These are phyloP conservation scores for Biston betularia DNA, from an alignment of 2,888 invertebrate species.

Conservation along the genomic window DNA sequence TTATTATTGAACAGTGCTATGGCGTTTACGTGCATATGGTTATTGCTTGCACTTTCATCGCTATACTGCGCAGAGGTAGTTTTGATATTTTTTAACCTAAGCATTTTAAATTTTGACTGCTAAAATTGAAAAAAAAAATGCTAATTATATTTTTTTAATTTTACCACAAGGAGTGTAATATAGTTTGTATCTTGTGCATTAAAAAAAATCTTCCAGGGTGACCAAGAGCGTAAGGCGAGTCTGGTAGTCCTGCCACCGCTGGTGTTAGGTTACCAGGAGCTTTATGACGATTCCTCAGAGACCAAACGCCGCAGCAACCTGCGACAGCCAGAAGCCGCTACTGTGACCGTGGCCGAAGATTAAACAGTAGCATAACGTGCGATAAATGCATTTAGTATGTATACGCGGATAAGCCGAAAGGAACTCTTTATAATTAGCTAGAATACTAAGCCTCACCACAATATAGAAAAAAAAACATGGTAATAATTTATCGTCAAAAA, in stretches of 20 bases:
- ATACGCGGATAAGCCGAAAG: no score
- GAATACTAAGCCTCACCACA: no score
- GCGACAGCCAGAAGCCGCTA: not conserved
- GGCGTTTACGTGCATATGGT: conserved; percentile 2
- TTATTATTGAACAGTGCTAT: conserved; percentile 29
- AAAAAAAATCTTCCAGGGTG: conserved; percentile 44
- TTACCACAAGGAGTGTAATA: no score
- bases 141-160: no score
- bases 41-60: conserved; percentile 24
- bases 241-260: conserved; percentile 71
- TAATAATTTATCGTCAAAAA: no score
- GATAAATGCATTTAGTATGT: no score
- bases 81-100: not conserved
- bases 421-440: no score
- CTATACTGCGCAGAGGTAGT: conserved; percentile 14
- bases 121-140: not conserved
- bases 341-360: not conserved
- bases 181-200: no score
- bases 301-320: conserved; percentile 6
- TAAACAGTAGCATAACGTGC: no score
- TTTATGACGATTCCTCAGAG: conserved; percentile 51
- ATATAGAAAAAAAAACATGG: no score
- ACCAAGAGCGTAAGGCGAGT: conserved; percentile 62
- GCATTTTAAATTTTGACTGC: not conserved
- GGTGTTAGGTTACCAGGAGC: conserved; percentile 71